Conservation (phyloP, 1,140 invertebrate species). For the Acromyrmex echinatior region DNA sequence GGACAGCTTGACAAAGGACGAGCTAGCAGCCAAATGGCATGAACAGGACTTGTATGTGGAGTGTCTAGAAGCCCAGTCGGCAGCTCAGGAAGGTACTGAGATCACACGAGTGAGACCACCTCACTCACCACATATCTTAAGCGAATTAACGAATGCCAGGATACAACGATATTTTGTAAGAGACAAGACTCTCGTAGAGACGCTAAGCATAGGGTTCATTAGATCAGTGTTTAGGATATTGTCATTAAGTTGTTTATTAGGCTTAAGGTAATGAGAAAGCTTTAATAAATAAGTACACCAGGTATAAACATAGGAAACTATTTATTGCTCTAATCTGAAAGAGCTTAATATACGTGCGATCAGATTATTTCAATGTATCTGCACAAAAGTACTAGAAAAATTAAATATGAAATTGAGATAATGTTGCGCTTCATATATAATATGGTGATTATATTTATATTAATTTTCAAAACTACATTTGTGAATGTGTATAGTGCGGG, state of each 20-base stretch:
- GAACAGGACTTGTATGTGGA: constrained; percentile 88
- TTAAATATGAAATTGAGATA: constrained; percentile 31
- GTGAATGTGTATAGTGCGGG: constrained; percentile 72
- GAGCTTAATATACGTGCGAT: constrained; percentile 27
- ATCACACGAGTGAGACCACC: constrained; percentile 82
- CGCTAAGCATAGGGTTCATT: constrained; percentile 76
- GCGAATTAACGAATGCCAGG: constrained; percentile 78
- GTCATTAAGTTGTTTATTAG: constrained; percentile 63
- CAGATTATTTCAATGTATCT: constrained; percentile 63
- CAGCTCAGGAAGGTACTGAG: constrained; percentile 87
- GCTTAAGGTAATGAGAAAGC: constrained; percentile 43
- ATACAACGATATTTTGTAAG: constrained; percentile 74
- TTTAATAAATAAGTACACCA: constrained; percentile 65
- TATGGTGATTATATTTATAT: constrained; percentile 67
- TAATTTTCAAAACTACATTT: constrained; percentile 67
- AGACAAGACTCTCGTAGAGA: constrained; percentile 81
- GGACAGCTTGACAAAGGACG: constrained; percentile 86
- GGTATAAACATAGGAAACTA: constrained; percentile 49
- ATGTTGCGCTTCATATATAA: constrained; percentile 43
- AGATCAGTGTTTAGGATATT: constrained; percentile 75
- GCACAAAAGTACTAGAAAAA: constrained; percentile 57
- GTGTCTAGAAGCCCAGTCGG: constrained; percentile 85
- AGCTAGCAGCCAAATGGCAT: constrained; percentile 87
- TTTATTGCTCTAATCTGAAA: constrained; percentile 52
- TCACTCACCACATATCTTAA: constrained; percentile 83